Evolutionary conservation across 1,140 invertebrate genomes (phyloP), one percentile per base, ranked within the genome.

Genomic region (Dinoponera quadriceps): DNA sequence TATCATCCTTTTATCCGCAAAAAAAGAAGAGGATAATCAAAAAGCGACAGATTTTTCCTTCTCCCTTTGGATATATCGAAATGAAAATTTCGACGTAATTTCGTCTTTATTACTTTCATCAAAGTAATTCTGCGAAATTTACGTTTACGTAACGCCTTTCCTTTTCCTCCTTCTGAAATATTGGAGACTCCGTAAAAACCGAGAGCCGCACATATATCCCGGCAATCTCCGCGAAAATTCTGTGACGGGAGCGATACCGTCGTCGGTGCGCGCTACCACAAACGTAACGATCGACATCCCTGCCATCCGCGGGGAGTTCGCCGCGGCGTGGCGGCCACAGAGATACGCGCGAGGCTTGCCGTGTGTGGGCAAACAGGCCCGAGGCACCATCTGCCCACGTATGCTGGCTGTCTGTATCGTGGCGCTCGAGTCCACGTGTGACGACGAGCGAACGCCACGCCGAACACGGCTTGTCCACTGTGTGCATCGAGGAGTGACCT

Each of bases 361-460:
- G 78, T 82, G 91, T 91, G 92, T 92, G 91, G 91, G 91, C 91
- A 92, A 92, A 93, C 92, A 92, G 88, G 92, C 90, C 91, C 75
- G 54, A 71, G 86, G 89, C 84, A 66, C 71, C 73, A 85, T 90
- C 91, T 89, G 69, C 91, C 91, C 90, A 92, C 91, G 86, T 90
- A 90, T 72, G n/a, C 77, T 71, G 29, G n/a, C 25, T 44, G n/a
- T n/a, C n/a, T 75, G 2, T 33, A 22, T 51, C 66, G 38, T 44
- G 38, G 3, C 44, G 44, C 49, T 9, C 44, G 59, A 4, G 25
- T 27, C 20, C 49, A 87, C 63, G 73, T 59, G 51, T 57, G 22
- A 9, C 14, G 62, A 78, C 9, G 44, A 14, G 7, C 60, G 4
- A 77, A 77, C 38, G 38, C 38, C 7, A 44, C 63, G 27, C 16